Evolutionary conservation across 2,797 vertebrate genomes (phyloP), one percentile per base, ranked within the genome.

Genomic region (Heteromormyrus szaboi): DNA sequence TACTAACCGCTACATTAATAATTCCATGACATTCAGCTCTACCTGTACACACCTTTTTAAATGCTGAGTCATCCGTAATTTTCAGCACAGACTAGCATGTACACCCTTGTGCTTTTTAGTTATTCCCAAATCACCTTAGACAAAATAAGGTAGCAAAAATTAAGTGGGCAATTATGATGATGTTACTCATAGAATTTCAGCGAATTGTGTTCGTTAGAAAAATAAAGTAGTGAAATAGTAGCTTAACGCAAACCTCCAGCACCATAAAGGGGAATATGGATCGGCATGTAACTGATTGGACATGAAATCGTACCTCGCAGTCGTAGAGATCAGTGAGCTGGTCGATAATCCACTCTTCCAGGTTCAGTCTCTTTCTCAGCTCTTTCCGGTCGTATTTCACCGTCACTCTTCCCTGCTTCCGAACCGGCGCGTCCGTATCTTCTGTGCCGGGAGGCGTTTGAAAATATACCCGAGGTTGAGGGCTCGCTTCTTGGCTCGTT

Each of bases 351-450:
- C 97, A 97, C 93, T 97, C 97, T 92, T 97, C 97, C 93, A 97
- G 92, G 92, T 96, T 96, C 12, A 97, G 95, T 90, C 97, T 92
- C 93, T 96, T 97, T 51, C 97, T 94, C 92, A 97, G 96, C 94
- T 97, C 97, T 91, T 97, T 97, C 86, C 97, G 95, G 91, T 97
- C 97, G 90, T 97, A 97, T 95, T 97, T 97, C 91, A 97, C 96
- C 19, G 97, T 97, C 93, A 97, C 97, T 93, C 97, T 97, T 19
- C 97, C 96, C 91, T 96, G 96, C 89, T 97, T 96, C 86, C 96
- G 96, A 91, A 93, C 90, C 91, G 94, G 91, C 90, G 93, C 83
- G 91, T 91, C 65, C 92, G 90, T 53, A 93, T 92, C 92, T 14
- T 94, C 89, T 85, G 93, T 90, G 88, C 92, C 93, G 4, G 72